These are phyloP conservation scores for Coranthus polyacanthus DNA, from an alignment of 2,797 vertebrate species.

Conservation along the genomic window DNA sequence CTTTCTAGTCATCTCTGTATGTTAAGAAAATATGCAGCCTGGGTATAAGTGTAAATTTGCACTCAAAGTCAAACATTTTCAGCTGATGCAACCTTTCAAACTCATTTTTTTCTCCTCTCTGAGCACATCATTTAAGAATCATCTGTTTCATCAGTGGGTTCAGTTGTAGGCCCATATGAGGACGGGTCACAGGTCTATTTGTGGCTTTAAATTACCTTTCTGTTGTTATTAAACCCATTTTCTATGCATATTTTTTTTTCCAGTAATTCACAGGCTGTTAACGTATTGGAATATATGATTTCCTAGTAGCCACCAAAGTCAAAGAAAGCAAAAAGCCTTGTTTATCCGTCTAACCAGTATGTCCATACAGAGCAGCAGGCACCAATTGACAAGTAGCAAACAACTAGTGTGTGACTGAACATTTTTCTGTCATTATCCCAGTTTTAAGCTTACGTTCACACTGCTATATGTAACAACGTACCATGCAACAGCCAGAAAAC, in stretches of 20 bases:
- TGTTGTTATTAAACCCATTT: neutral
- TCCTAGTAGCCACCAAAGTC: neutral
- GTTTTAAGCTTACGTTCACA: neutral
- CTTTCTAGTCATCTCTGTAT: too few relatives aligned
- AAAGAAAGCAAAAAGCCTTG: neutral
- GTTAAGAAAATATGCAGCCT: too few relatives aligned
- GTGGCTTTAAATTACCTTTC: neutral
- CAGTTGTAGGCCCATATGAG: neutral
- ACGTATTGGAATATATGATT: neutral
- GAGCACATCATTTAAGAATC: neutral
- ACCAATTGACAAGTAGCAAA: neutral
- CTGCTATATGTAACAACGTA: neutral
- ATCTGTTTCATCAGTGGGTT: neutral
- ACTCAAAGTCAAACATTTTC: too few relatives aligned
- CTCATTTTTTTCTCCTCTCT: neutral
- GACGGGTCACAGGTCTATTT: neutral
- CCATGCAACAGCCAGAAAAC: neutral
- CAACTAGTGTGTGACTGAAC: too few relatives aligned
- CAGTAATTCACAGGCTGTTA: neutral
- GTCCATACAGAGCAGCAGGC: neutral
- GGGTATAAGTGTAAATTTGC: too few relatives aligned
- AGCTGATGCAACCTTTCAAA: too few relatives aligned
- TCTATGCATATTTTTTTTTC: constrained; percentile 1
- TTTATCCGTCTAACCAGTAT: too few relatives aligned
- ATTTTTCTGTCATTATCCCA: neutral